Evolutionary conservation across 2,797 vertebrate genomes (phyloP).

Genomic region (Cynodonichthys magdalenae): DNA sequence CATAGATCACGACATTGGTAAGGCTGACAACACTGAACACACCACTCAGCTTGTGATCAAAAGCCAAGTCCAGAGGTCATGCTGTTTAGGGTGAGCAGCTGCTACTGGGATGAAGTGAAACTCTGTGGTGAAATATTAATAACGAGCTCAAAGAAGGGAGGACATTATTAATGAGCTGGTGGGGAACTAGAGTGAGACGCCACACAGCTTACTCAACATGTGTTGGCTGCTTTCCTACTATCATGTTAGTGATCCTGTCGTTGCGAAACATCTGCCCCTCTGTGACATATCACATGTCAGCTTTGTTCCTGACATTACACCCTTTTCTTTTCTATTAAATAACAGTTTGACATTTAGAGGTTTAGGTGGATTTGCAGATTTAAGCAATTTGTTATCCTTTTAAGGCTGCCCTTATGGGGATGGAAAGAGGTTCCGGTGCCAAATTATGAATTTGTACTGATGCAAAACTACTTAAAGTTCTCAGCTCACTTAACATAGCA

Average conservation of each 20-base stretch:
- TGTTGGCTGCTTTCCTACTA: constrained; percentile 41
- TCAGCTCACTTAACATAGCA: constrained; percentile 36
- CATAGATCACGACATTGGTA: constrained; percentile 84
- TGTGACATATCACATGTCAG: constrained; percentile 63
- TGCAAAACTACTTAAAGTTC: constrained; percentile 7
- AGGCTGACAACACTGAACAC: constrained; percentile 51
- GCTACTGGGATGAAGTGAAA: constrained; percentile 23
- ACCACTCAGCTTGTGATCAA: constrained; percentile 16
- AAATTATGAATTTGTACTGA: constrained; percentile 15
- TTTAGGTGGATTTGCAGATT: constrained; percentile 52
- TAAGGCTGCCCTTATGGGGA: constrained; percentile 27
- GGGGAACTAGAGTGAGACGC: constrained; percentile 45
- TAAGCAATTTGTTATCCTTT: constrained; percentile 33
- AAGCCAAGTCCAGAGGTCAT: constrained; percentile 18
- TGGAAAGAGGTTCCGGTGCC: constrained; percentile 17
- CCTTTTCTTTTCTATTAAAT: constrained; percentile 55
- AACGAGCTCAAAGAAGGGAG: constrained; percentile 45
- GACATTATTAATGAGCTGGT: constrained; percentile 51
- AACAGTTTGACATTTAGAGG: constrained; percentile 76
- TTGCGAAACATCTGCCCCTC: constrained; percentile 55
- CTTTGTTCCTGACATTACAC: constrained; percentile 51
- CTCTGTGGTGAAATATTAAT: constrained; percentile 77
- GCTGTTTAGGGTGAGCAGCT: neutral
- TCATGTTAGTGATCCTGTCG: constrained; percentile 54
- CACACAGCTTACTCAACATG: constrained; percentile 38